Evolutionary conservation across 2,797 vertebrate genomes (phyloP).

Genomic region (Neoniphon sammara): DNA sequence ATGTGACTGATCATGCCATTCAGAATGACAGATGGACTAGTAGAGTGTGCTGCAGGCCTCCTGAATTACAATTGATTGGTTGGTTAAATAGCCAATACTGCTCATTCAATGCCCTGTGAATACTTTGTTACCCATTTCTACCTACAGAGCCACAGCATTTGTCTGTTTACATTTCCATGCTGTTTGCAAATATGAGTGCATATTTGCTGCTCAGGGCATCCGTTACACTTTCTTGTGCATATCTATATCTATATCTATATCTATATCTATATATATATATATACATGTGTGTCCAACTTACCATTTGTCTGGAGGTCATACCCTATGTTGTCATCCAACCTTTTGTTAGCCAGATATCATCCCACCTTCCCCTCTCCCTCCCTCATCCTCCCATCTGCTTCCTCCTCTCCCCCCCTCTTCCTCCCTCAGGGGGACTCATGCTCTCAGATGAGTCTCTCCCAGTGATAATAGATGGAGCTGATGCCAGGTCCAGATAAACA

Average conservation of each 20-base stretch:
- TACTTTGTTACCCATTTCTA: background rate
- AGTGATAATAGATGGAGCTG: constrained; percentile 12
- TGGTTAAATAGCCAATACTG: background rate
- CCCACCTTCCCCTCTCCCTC: background rate
- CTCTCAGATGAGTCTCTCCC: constrained; percentile 48
- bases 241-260: background rate
- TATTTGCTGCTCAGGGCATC: background rate
- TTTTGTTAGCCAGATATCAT: background rate
- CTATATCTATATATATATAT: background rate
- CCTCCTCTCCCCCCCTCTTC: background rate
- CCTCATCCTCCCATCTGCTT: background rate
- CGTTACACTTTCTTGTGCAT: background rate
- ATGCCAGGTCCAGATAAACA: constrained; percentile 61
- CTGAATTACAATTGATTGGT: constrained; percentile 36
- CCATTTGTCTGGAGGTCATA: constrained; percentile 37
- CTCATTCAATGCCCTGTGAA: constrained; percentile 39
- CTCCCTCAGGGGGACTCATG: background rate
- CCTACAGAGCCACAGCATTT: background rate
- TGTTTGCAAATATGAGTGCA: too few species aligned
- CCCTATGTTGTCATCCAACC: background rate
- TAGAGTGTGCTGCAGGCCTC: constrained; percentile 70
- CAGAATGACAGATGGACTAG: background rate
- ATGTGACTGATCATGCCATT: background rate
- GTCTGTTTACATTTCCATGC: too few species aligned
- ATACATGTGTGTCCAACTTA: constrained; percentile 29